Base-by-base conservation (phyloP, 2,113 vertebrate genomes). In the Sorex araneus region DNA sequence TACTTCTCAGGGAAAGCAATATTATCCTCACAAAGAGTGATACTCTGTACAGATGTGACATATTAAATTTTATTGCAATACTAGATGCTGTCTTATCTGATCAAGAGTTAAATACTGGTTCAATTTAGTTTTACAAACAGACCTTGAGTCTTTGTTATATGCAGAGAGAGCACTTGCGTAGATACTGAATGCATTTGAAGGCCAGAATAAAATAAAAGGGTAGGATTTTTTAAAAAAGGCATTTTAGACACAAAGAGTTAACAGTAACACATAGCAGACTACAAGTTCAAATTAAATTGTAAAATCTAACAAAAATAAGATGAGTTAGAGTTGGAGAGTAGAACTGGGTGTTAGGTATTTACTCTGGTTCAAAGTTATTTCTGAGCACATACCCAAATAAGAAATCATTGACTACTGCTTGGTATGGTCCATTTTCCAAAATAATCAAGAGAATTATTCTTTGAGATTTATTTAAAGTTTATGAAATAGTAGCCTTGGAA, bases 31-130 rank as follows among this genome's bases (percentile, higher is more conserved):
- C n/a, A 70, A 77, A 45, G 47, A 16, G 15, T 1, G 2, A 25
- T 34, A 16, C 28, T 40, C 28, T 10, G 7, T 3, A 0, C 0
- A 60, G 15, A 6, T 67, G 15, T 54, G 28, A 57, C 2, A 2
- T 79, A n/a, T 92, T n/a, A 34, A 28, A 47, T 82, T 84, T 86
- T n/a, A 47, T 5, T 71, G 30, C 28, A 71, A 0, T 76, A 74
- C 66, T 67, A 70, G 50, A 45, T 50, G 57, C 40, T 67, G 32
- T 36, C 50, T 91, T 79, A 2, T n/a, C 83, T 89, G 25, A 60
- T 84, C 80, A n/a, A 63, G 92, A 87, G 16, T 83, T 27, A 40
- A 63, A 94, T 25, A 25, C 32, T 36, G 57, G 30, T 94, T 77
- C 34, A 54, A 0, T 80, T 87, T 34, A 50, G 36, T 71, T 87